These are phyloP conservation scores for Ctenopoma kingsleyae DNA, from an alignment of 2,797 vertebrate species.

Conservation along the genomic window DNA sequence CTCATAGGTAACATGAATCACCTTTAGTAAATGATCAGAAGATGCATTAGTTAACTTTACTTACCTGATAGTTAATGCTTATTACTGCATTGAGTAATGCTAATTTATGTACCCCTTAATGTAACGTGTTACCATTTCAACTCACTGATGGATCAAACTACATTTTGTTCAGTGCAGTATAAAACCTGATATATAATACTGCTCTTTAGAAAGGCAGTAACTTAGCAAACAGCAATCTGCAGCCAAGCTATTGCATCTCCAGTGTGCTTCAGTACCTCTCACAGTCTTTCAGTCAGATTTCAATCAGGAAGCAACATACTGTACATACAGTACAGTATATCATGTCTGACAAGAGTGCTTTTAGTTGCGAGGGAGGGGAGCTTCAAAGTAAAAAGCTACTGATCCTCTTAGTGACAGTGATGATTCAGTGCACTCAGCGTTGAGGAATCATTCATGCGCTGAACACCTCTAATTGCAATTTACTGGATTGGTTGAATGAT, in stretches of 20 bases:
- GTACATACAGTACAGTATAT: neutral
- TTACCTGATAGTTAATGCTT: no score
- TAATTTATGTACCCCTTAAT: no score
- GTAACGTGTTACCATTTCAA: no score
- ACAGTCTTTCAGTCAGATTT: neutral
- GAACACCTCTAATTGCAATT: constrained; percentile 16
- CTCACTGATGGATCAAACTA: no score
- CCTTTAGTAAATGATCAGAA: no score
- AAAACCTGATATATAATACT: neutral
- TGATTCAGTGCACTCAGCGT: constrained; percentile 11
- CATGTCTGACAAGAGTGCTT: neutral
- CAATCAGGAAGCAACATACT: neutral
- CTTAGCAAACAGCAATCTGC: neutral
- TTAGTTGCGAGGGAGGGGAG: constrained; percentile 3
- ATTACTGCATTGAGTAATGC: no score
- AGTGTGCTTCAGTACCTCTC: neutral
- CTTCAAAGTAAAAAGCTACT: constrained; percentile 1
- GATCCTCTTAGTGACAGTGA: constrained; percentile 8
- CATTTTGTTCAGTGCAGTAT: no score
- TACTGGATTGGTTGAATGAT: constrained; percentile 11
- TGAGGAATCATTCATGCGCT: constrained; percentile 20
- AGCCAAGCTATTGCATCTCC: neutral
- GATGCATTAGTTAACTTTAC: no score
- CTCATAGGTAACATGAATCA: no score
- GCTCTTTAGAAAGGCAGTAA: neutral